Percentiles rank a stretch among this genome's conserved stretches.
phyloP scores from a whole-genome alignment of 2,113 vertebrate species.

The Pangasianodon gigas region DNA sequence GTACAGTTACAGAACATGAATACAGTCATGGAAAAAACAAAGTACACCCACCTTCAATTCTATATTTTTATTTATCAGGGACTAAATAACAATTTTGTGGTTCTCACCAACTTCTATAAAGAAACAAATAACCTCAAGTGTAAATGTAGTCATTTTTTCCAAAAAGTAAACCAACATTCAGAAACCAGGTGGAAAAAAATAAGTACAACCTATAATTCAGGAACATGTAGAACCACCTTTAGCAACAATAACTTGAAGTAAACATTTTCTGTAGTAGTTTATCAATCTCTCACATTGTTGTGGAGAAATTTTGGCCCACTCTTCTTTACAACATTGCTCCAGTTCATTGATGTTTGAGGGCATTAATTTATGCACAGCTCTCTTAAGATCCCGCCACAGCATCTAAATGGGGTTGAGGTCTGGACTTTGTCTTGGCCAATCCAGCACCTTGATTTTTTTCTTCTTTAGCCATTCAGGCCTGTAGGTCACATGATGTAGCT shows the following conservation, averaged over 20 bases:
- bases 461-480: background rate
- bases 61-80: no score
- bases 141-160: no score
- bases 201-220: background rate
- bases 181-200: no score
- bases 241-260: background rate
- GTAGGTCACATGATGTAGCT: no score
- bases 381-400: background rate
- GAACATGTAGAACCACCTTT: background rate
- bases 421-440: background rate
- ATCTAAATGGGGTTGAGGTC: background rate
- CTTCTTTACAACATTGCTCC: background rate
- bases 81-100: no score
- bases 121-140: no score
- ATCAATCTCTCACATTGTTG: background rate
- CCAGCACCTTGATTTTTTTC: background rate
- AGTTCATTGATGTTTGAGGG: background rate
- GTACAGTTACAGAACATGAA: background rate
- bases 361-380: background rate
- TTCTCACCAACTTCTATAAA: no score
- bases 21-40: background rate
- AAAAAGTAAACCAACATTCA: no score
- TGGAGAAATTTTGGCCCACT: background rate
- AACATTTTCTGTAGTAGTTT: background rate
- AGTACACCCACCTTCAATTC: no score